These are phyloP conservation scores for Hycleus cichorii DNA, from an alignment of 1,140 invertebrate species.

Conservation along the genomic window DNA sequence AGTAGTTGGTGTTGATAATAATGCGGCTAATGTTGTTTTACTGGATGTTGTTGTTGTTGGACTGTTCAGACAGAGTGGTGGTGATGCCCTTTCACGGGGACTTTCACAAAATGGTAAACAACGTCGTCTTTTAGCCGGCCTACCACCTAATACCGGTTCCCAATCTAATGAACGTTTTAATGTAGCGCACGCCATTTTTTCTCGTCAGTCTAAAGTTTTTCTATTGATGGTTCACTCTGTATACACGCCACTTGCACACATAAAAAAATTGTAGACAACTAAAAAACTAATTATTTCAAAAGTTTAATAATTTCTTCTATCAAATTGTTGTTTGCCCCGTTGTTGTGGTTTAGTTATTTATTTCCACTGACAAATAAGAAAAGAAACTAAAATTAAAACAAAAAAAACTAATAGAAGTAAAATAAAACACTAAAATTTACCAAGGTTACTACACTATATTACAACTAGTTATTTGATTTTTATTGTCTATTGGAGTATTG, in stretches of 20 bases:
- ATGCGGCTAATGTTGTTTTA: slow-evolving; percentile 6
- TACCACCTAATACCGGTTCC: slow-evolving; percentile 75
- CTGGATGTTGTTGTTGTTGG: background rate
- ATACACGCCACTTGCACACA: no score
- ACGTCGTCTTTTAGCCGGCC: slow-evolving; percentile 77
- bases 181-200: slow-evolving; percentile 91
- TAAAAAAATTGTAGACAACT: no score
- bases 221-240: no score
- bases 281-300: no score
- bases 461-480: background rate
- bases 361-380: no score
- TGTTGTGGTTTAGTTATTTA: no score
- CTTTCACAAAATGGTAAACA: slow-evolving; percentile 73
- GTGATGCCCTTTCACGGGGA: slow-evolving; percentile 40
- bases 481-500: slow-evolving; percentile 1
- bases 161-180: slow-evolving; percentile 89
- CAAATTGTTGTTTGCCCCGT: no score
- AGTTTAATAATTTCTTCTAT: no score
- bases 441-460: background rate
- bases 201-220: no score
- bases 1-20: slow-evolving; percentile 45
- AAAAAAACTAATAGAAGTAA: no score
- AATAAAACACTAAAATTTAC: background rate
- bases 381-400: no score
- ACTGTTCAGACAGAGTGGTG: background rate